phyloP scores from a whole-genome alignment of 2,797 vertebrate genomes.

The Psittacula echo region DNA sequence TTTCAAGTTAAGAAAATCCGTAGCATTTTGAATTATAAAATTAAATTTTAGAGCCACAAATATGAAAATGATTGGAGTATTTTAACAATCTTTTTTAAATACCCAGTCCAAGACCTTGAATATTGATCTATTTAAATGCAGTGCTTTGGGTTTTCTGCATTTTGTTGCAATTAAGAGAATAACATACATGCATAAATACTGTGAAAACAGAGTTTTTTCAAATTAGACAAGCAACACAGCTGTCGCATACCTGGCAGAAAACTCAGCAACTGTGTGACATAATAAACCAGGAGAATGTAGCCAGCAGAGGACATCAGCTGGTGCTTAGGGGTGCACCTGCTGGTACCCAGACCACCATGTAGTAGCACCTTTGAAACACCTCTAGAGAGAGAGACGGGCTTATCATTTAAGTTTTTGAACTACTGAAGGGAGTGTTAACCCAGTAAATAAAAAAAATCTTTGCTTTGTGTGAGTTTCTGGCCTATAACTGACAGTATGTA shows the following conservation, averaged over 20 bases:
- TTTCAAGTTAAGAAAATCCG: slow-evolving; percentile 57
- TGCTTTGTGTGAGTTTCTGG: background rate
- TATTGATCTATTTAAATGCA: background rate
- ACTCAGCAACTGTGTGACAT: background rate
- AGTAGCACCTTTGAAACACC: background rate
- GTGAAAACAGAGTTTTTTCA: background rate
- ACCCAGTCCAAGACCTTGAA: background rate
- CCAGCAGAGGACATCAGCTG: background rate
- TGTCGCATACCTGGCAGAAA: background rate
- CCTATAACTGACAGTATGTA: background rate
- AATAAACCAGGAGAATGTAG: background rate
- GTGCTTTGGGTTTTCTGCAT: background rate
- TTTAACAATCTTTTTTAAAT: slow-evolving; percentile 21
- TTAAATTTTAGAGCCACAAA: slow-evolving; percentile 12
- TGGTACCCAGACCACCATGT: background rate
- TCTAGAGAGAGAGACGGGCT: background rate
- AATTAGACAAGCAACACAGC: background rate
- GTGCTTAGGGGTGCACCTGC: background rate
- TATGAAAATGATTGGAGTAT: background rate
- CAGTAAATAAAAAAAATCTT: background rate
- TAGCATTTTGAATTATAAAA: slow-evolving; percentile 42
- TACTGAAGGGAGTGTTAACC: background rate
- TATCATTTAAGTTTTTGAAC: background rate
- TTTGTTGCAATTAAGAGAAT: slow-evolving; percentile 17
- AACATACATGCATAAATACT: background rate